A percentile compares a stretch with the other conserved stretches of the same genome.
These are phyloP conservation scores for Aleiodes leptofemur DNA, from an alignment of 2,888 invertebrate genomes.

Conservation along the genomic window DNA sequence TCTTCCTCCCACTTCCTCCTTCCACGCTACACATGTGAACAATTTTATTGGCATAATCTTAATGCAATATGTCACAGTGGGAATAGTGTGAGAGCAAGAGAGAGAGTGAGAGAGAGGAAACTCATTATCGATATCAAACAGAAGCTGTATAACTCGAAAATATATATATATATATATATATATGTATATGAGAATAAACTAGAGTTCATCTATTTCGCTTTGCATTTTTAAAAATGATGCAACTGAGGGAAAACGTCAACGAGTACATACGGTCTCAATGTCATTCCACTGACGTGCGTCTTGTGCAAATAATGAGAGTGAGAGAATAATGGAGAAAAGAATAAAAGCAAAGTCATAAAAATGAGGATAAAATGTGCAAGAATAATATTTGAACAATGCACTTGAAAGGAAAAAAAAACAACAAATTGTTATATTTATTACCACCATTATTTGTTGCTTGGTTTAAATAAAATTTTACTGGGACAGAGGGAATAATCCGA, in stretches of 20 bases:
- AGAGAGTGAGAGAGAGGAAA: slow-evolving; percentile 15
- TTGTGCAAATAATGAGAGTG: neutral
- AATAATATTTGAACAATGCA: too few relatives aligned
- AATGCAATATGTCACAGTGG: neutral
- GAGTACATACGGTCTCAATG: neutral
- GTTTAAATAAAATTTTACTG: too few relatives aligned
- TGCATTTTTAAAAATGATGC: slow-evolving; percentile 14
- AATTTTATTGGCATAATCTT: slow-evolving; percentile 19
- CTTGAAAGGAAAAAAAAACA: too few relatives aligned
- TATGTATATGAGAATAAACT: neutral
- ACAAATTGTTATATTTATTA: too few relatives aligned
- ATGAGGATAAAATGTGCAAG: too few relatives aligned
- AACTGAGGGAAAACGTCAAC: too few relatives aligned
- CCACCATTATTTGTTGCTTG: too few relatives aligned
- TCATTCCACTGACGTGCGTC: too few relatives aligned
- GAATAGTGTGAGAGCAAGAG: neutral
- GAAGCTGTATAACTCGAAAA: neutral
- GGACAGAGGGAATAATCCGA: too few relatives aligned
- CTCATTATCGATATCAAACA: slow-evolving; percentile 30
- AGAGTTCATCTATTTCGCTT: slow-evolving; percentile 17
- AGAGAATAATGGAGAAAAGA: too few relatives aligned
- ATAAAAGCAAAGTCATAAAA: too few relatives aligned
- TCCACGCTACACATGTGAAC: neutral
- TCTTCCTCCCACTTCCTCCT: neutral
- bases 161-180: neutral